A percentile compares a stretch with the other conserved stretches of the same genome.
Conservation (phyloP, 2,113 vertebrate species). For the Struthio camelus region DNA sequence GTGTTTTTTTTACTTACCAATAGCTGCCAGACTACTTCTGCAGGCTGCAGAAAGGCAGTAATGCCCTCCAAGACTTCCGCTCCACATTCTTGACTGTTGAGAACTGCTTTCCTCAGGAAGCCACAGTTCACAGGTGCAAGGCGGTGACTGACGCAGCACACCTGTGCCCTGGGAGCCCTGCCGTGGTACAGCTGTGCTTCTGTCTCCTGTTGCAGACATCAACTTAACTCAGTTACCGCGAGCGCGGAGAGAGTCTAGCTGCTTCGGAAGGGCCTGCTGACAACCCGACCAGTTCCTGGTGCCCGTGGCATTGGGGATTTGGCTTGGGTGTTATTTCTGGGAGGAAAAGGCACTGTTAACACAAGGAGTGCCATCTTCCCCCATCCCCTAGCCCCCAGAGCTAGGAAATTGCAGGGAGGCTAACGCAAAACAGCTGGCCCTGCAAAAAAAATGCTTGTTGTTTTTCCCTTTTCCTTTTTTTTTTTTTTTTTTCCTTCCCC, state of each 20-base stretch:
- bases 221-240: not conserved
- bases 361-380: not conserved
- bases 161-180: not conserved
- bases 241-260: not conserved
- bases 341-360: not conserved
- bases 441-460: not conserved
- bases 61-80: accelerated
- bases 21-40: accelerated
- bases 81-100: not conserved
- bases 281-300: not conserved
- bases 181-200: accelerated
- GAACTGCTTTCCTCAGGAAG: not conserved
- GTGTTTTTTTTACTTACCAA: not conserved
- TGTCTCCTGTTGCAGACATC: no score
- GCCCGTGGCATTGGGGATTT: not conserved
- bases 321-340: not conserved
- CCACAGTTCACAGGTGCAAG: not conserved
- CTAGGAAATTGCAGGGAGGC: not conserved
- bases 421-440: not conserved
- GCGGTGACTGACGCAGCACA: not conserved
- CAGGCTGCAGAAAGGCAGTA: accelerated
- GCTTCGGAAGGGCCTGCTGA: not conserved
- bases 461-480: no score
- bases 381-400: accelerated
- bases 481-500: no score